A percentile compares a stretch with the other conserved stretches of the same genome.
Conservation (phyloP, 2,113 vertebrate species). For the Triplophysa siluroides region DNA sequence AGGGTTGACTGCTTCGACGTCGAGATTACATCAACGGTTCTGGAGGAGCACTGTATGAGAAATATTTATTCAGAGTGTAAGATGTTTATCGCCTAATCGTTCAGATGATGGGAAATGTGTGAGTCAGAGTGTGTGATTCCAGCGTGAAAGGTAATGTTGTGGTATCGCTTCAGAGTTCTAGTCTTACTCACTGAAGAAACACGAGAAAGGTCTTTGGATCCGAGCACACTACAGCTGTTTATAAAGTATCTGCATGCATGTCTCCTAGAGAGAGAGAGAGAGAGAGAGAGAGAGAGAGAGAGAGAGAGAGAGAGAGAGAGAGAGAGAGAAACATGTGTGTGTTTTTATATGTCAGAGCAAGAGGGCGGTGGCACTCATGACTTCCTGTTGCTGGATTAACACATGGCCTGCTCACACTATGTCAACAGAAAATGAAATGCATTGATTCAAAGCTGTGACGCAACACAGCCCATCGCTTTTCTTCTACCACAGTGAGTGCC, state of each 20-base stretch:
- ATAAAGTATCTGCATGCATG: not conserved
- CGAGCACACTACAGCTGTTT: not conserved
- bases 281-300: slow-evolving; percentile 16
- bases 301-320: slow-evolving; percentile 11
- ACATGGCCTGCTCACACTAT: slow-evolving; percentile 62
- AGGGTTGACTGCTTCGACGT: slow-evolving; percentile 2
- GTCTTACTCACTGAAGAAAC: not conserved
- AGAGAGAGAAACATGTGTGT: slow-evolving; percentile 7
- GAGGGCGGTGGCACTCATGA: slow-evolving; percentile 42
- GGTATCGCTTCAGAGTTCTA: slow-evolving; percentile 27
- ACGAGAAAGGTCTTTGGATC: slow-evolving; percentile 34
- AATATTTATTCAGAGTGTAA: not conserved
- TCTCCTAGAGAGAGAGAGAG: not conserved
- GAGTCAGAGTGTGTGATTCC: too few species aligned
- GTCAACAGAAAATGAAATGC: slow-evolving; percentile 69
- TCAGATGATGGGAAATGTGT: slow-evolving; percentile 9
- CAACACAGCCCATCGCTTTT: slow-evolving; percentile 11
- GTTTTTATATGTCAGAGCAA: slow-evolving; percentile 23
- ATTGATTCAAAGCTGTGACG: slow-evolving; percentile 64
- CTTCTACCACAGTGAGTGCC: slow-evolving; percentile 1
- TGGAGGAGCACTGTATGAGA: not conserved
- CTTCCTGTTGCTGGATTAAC: slow-evolving; percentile 61
- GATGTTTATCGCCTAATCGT: slow-evolving; percentile 3
- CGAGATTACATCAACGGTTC: slow-evolving; percentile 15
- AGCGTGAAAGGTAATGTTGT: not conserved